Percentiles rank a stretch among this genome's conserved stretches.
Evolutionary conservation across 2,113 vertebrate species (phyloP).

Genomic region (Alces alces): DNA sequence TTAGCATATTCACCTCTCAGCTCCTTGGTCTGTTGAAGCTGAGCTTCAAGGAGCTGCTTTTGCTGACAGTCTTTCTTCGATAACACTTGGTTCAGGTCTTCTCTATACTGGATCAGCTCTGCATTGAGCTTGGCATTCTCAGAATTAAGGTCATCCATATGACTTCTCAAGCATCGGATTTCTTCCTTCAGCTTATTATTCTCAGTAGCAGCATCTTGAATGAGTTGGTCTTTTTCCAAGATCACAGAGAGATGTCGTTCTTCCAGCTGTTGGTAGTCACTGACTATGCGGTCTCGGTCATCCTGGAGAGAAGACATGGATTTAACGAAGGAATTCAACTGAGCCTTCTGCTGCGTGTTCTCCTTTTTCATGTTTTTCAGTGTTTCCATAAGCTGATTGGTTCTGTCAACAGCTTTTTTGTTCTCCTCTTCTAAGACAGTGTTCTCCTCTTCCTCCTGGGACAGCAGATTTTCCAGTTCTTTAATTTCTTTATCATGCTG

Average conservation of each 20-base stretch:
- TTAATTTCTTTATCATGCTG: slow-evolving; percentile 87
- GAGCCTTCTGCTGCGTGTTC: slow-evolving; percentile 82
- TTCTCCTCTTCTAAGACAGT: slow-evolving; percentile 83
- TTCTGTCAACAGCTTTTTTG: slow-evolving; percentile 78
- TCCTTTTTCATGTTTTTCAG: slow-evolving; percentile 84
- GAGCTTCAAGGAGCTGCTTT: slow-evolving; percentile 89
- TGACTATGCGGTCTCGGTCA: slow-evolving; percentile 89
- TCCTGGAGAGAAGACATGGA: slow-evolving; percentile 96
- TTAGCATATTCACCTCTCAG: slow-evolving; percentile 82
- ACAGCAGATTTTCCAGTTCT: slow-evolving; percentile 83
- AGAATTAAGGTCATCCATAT: slow-evolving; percentile 91
- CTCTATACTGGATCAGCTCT: slow-evolving; percentile 88
- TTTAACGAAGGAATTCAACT: slow-evolving; percentile 90
- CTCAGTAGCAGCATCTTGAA: slow-evolving; percentile 94
- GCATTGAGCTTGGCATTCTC: slow-evolving; percentile 93
- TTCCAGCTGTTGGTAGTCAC: slow-evolving; percentile 92
- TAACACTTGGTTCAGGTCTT: slow-evolving; percentile 93
- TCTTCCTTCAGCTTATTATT: slow-evolving; percentile 93
- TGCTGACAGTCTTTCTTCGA: slow-evolving; percentile 95
- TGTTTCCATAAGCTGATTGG: slow-evolving; percentile 80
- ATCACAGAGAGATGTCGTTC: slow-evolving; percentile 90
- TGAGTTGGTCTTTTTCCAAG: slow-evolving; percentile 92
- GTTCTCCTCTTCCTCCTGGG: slow-evolving; percentile 71
- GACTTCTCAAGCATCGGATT: slow-evolving; percentile 86
- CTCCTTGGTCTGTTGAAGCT: slow-evolving; percentile 82